Evolutionary conservation across 2,113 vertebrate genomes (phyloP), one percentile per base, ranked within the genome.

Genomic region (Willisornis vidua): DNA sequence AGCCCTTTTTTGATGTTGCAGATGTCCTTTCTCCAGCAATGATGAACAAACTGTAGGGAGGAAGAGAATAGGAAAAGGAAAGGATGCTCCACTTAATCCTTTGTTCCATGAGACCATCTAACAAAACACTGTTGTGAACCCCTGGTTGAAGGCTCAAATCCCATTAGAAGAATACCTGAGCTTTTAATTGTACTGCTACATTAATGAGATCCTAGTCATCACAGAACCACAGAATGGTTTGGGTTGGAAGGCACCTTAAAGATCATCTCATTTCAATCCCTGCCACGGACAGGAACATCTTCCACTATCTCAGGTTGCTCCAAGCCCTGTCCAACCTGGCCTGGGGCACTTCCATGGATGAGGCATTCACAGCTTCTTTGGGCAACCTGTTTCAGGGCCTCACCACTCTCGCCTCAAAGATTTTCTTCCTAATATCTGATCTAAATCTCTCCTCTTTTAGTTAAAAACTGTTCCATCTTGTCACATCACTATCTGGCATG

Each of bases 271-370:
- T 66, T 28, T 26, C 52, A 66, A 59, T 3, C 31, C 14, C 0
- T 52, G 14, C 2, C 77, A n/a, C 14, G 5, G 19, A 5, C 59
- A 81, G 12, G 15, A 33, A 59, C 77, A 52, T 7, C 8, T 67
- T 33, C 28, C 33, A 39, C 19, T 25, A 4, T 7, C 24, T 31
- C 52, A 46, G 3, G 7, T 1, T 59, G 45, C 52, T 67, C 52
- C 23, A 37, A 89, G 19, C 18, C 22, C 37, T 0, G 0, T 19
- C 26, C 39, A 74, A 2, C 28, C 54, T 54, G 54, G 23, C 19
- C 28, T 82, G 16, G 33, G 25, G 4, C 33, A 29, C 4, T 82
- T 54, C 39, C 41, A 76, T 14, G n/a, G 19, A 35, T 83, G 54
- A 10, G 17, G 14, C 19, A 62, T 8, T 71, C 71, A 26, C 39